phyloP scores from a whole-genome alignment of 2,888 invertebrate species.

The Perithous albicinctus region DNA sequence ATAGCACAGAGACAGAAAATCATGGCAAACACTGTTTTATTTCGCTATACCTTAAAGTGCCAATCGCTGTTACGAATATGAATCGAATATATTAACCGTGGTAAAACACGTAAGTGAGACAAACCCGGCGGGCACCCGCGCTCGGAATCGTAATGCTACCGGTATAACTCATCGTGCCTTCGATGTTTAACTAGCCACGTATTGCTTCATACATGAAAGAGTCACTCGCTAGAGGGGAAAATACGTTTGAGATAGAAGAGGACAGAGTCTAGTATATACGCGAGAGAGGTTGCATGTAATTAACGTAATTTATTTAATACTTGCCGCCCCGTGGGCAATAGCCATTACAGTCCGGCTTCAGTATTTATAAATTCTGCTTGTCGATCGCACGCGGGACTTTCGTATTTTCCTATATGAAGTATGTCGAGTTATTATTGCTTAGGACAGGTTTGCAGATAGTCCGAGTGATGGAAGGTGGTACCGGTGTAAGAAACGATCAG shows the following conservation, averaged over 20 bases:
- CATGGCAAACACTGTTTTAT: background rate
- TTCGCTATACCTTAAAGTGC: background rate
- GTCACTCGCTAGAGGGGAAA: background rate
- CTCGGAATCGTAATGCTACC: background rate
- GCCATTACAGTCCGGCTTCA: slow-evolving; percentile 41
- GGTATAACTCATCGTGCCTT: slow-evolving; percentile 6
- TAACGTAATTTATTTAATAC: slow-evolving; percentile 82
- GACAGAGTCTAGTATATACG: background rate
- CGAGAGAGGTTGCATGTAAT: slow-evolving; percentile 74
- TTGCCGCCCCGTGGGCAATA: slow-evolving; percentile 67
- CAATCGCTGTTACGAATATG: background rate
- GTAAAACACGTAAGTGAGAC: slow-evolving; percentile 3
- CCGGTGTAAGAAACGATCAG: slow-evolving; percentile 54
- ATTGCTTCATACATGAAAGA: background rate
- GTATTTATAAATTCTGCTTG: slow-evolving; percentile 54
- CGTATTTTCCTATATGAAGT: slow-evolving; percentile 28
- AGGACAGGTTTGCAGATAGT: slow-evolving; percentile 62
- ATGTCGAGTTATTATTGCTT: slow-evolving; percentile 60
- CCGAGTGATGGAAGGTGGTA: slow-evolving; percentile 46
- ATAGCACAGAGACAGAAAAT: background rate
- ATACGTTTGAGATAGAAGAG: background rate
- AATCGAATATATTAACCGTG: background rate
- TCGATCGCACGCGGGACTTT: slow-evolving; percentile 14
- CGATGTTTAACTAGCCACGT: background rate
- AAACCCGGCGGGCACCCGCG: background rate